A percentile compares a stretch with the other conserved stretches of the same genome.
Conservation (phyloP, 2,797 vertebrate genomes). For the Sebastes diaconus region DNA sequence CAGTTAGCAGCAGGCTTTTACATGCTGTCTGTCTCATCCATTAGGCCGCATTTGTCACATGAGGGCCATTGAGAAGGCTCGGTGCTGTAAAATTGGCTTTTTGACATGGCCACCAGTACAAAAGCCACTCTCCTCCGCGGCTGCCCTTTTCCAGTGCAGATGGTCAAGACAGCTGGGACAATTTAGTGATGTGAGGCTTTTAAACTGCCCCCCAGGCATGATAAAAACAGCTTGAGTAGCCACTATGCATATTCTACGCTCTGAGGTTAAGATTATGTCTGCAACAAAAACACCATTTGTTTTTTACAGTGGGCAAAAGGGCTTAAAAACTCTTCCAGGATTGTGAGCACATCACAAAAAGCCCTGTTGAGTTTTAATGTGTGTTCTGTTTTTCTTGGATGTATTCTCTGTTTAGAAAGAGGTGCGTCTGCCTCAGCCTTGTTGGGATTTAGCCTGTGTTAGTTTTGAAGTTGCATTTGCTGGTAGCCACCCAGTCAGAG, state of each 20-base stretch:
- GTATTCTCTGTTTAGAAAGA: conserved; percentile 23
- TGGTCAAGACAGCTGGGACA: conserved; percentile 88
- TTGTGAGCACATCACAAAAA: not conserved
- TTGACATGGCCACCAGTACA: conserved; percentile 85
- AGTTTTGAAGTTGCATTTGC: conserved; percentile 48
- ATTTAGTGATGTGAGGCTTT: conserved; percentile 85
- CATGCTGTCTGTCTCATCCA: conserved; percentile 80
- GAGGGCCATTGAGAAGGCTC: conserved; percentile 78
- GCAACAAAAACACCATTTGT: conserved; percentile 60
- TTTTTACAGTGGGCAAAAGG: conserved; percentile 22
- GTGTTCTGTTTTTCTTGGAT: conserved; percentile 11
- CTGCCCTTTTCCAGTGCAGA: conserved; percentile 83
- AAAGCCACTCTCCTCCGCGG: conserved; percentile 73
- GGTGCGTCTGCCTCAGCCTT: conserved; percentile 17
- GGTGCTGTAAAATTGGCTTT: conserved; percentile 84
- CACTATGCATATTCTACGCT: conserved; percentile 70
- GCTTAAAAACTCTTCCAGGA: not conserved
- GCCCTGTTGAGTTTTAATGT: conserved; percentile 3
- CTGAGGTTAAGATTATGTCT: conserved; percentile 58
- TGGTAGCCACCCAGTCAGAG: conserved; percentile 58
- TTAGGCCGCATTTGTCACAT: conserved; percentile 82
- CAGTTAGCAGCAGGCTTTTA: conserved; percentile 78
- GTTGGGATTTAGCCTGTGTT: conserved; percentile 33
- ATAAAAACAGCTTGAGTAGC: conserved; percentile 82
- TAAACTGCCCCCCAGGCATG: conserved; percentile 84